These are phyloP conservation scores for Triplophysa rosa DNA, from an alignment of 2,113 vertebrate species.

Conservation along the genomic window DNA sequence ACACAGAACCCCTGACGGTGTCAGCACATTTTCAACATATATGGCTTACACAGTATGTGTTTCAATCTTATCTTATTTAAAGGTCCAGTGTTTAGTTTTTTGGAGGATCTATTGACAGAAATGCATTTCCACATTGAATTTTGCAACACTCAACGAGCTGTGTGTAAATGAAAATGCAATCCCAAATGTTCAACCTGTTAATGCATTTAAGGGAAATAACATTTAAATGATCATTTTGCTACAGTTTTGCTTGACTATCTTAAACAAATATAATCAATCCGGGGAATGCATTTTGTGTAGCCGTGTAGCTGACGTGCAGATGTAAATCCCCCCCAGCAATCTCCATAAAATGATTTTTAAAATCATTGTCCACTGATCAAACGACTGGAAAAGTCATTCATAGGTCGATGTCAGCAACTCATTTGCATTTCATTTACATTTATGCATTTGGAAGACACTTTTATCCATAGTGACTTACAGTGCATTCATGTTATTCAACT, in stretches of 20 bases:
- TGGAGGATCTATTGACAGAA: too few species aligned
- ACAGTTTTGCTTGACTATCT: too few species aligned
- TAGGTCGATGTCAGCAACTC: not conserved
- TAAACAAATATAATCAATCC: too few species aligned
- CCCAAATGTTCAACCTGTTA: too few species aligned
- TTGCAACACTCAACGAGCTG: too few species aligned
- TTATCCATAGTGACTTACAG: too few species aligned
- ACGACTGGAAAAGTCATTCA: not conserved
- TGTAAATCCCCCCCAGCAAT: not conserved
- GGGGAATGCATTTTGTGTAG: too few species aligned
- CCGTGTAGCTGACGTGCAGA: not conserved
- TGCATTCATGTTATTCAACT: not conserved
- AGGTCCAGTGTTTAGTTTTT: not conserved
- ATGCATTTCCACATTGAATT: too few species aligned
- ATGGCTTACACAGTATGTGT: not conserved
- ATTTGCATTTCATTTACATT: not conserved
- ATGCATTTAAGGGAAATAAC: too few species aligned
- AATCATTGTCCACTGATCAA: not conserved
- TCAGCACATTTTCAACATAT: not conserved
- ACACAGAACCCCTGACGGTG: constrained; percentile 6
- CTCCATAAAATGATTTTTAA: not conserved
- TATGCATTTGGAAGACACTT: too few species aligned
- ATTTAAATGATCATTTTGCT: too few species aligned
- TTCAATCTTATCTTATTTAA: not conserved
- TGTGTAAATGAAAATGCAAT: too few species aligned